These are phyloP conservation scores for Anolis apletophallus DNA, from an alignment of 2,797 vertebrate species.

Conservation along the genomic window DNA sequence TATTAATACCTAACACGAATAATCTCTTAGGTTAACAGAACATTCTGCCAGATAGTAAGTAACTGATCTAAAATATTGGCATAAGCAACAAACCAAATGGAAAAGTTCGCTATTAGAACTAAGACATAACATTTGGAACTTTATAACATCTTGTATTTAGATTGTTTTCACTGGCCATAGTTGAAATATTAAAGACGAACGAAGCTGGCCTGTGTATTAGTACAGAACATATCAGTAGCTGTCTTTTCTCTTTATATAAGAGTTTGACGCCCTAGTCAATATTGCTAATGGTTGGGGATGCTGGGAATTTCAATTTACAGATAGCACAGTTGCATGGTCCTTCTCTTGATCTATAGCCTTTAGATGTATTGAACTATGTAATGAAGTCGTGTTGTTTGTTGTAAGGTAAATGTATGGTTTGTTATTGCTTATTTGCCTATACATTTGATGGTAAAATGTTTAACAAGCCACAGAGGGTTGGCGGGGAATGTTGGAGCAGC, in stretches of 20 bases:
- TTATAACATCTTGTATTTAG: not conserved
- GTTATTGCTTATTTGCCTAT: too few species aligned
- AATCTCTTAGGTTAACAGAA: slow-evolving; percentile 4
- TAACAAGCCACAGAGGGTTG: too few species aligned
- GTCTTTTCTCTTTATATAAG: not conserved
- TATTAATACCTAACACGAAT: not conserved
- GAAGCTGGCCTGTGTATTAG: not conserved
- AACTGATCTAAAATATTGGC: slow-evolving; percentile 11
- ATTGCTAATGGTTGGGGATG: too few species aligned
- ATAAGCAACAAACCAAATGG: slow-evolving; percentile 2
- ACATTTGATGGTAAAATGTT: too few species aligned
- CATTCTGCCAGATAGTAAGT: not conserved
- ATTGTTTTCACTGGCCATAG: not conserved
- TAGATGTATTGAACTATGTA: not conserved
- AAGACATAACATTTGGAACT: not conserved
- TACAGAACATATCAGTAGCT: not conserved
- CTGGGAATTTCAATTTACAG: too few species aligned
- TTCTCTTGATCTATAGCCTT: not conserved
- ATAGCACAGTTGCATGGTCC: too few species aligned
- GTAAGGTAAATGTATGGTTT: too few species aligned
- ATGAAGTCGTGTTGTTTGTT: too few species aligned
- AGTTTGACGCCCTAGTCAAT: too few species aligned
- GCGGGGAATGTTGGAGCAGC: too few species aligned
- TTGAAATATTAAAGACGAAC: not conserved
- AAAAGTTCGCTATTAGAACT: not conserved